Evolutionary conservation across 2,113 vertebrate genomes (phyloP).

Genomic region (Enhydra lutris): DNA sequence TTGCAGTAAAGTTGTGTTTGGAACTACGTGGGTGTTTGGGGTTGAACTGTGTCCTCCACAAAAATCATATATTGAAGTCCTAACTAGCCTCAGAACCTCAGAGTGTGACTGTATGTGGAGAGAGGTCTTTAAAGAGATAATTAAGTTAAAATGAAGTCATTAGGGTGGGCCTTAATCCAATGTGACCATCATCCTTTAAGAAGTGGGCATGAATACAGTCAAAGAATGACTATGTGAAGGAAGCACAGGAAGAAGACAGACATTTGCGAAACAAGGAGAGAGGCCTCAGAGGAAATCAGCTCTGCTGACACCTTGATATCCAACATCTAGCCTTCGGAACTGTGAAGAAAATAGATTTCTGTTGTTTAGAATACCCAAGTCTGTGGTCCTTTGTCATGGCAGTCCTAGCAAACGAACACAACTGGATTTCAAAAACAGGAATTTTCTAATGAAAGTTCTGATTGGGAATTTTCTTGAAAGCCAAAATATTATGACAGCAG

Average conservation of each 20-base stretch:
- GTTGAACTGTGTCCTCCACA: neutral
- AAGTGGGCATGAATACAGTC: neutral
- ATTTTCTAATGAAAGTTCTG: neutral
- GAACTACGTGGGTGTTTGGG: neutral
- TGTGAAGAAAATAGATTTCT: neutral
- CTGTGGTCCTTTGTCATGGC: neutral
- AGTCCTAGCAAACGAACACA: neutral
- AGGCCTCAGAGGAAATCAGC: neutral
- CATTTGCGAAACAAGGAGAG: neutral
- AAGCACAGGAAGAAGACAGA: neutral
- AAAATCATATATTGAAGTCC: neutral
- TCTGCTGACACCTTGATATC: neutral
- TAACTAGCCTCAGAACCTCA: neutral
- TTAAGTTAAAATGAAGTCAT: neutral
- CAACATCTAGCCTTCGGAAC: neutral
- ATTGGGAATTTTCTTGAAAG: neutral
- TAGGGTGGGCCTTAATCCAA: neutral
- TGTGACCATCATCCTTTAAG: neutral
- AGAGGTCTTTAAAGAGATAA: neutral
- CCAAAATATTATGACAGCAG: neutral
- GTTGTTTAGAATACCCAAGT: neutral
- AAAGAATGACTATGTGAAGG: neutral
- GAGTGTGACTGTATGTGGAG: neutral
- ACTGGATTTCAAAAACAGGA: neutral
- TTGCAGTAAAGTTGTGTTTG: neutral